Evolutionary conservation across 2,113 vertebrate genomes (phyloP), one percentile per base, ranked within the genome.

Genomic region (Ochotona curzoniae): DNA sequence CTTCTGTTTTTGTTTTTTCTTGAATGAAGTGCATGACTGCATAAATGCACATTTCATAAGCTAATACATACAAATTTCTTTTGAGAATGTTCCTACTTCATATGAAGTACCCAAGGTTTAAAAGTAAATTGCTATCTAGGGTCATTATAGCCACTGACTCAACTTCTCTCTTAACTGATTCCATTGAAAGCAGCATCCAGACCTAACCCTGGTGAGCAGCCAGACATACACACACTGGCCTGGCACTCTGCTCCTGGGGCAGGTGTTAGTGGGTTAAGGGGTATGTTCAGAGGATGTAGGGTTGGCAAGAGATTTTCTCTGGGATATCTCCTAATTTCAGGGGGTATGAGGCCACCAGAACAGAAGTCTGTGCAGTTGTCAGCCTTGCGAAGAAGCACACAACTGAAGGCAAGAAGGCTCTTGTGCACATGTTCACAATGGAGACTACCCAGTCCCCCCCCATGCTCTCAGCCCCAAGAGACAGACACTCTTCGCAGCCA

Each of bases 111-210:
- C 30, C 25, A 47, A 61, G 28, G 25, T 35, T 44, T 60, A 76
- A 90, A 84, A 92, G 81, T n/a, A 87, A 74, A 63, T n/a, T 76
- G 57, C 38, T 89, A 87, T 76, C 61, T 51, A 2, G 21, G 75
- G 30, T 78, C 49, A 70, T 83, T 78, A 67, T 7, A 94, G 81
- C 26, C 47, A 64, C 21, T 0, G 3, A 26, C 30, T 44, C 26
- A 18, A 69, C 73, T 57, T 78, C 57, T 75, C 64, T 57, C 66
- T 44, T 44, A 44, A 26, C 35, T 2, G 30, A 44, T 30, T 13
- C 28, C 26, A 17, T 1, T 44, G 79, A 35, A 76, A 93, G 61
- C 12, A 11, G 44, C 6, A 57, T 47, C 71, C 79, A 64, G 64
- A 18, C 17, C 21, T 18, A 4, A 44, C 78, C 47, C 70, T 38